Percentiles rank a stretch among this genome's conserved stretches.
These are phyloP conservation scores for Xylota segnis DNA, from an alignment of 2,888 invertebrate species.

Conservation along the genomic window DNA sequence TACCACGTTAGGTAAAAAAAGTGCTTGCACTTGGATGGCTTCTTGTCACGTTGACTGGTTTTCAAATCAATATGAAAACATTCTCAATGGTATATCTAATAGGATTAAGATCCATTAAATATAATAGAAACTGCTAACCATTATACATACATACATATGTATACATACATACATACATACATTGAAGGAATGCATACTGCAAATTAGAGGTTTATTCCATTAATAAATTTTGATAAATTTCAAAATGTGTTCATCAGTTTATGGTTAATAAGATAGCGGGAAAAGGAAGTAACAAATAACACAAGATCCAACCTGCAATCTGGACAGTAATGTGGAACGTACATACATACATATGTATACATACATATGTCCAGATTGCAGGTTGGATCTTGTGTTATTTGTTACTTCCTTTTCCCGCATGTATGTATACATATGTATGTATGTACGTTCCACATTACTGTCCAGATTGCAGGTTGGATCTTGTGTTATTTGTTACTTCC, in stretches of 20 bases:
- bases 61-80: background rate
- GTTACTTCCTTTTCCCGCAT: background rate
- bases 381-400: background rate
- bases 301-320: background rate
- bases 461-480: background rate
- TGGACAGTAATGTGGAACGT: background rate
- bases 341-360: too few relatives aligned
- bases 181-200: background rate
- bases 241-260: background rate
- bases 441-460: background rate
- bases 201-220: conserved; percentile 4
- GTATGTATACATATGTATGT: too few relatives aligned
- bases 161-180: too few relatives aligned
- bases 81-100: conserved; percentile 32
- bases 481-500: background rate
- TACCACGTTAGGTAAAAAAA: background rate
- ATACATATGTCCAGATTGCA: background rate
- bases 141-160: too few relatives aligned
- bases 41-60: conserved; percentile 29
- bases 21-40: conserved; percentile 44
- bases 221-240: background rate
- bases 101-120: conserved; percentile 47
- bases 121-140: background rate
- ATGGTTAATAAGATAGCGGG: background rate
- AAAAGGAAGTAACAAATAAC: background rate